These are phyloP conservation scores for Cynopterus brachyotis DNA, from an alignment of 2,113 vertebrate genomes.

Conservation along the genomic window DNA sequence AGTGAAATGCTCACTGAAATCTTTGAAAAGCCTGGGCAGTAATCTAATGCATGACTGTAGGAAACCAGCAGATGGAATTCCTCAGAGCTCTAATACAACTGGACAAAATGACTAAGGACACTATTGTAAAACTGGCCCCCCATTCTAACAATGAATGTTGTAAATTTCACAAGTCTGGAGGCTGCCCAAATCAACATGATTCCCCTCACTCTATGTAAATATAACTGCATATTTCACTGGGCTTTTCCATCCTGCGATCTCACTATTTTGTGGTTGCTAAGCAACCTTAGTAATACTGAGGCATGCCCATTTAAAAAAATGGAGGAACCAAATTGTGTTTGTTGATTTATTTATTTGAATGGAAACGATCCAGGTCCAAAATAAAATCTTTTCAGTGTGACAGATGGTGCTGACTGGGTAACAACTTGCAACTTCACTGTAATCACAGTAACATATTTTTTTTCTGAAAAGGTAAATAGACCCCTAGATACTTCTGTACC, in stretches of 20 bases:
- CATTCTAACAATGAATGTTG: conserved; percentile 47
- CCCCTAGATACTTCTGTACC: not conserved
- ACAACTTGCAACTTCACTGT: conserved; percentile 16
- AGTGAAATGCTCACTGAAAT: conserved; percentile 52
- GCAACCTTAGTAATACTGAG: conserved; percentile 66
- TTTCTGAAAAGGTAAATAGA: conserved; percentile 25
- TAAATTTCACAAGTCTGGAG: conserved; percentile 54
- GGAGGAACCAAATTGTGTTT: conserved; percentile 37
- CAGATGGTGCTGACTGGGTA: not conserved
- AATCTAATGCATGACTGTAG: conserved; percentile 12
- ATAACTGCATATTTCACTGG: conserved; percentile 46
- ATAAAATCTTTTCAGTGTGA: conserved; percentile 57
- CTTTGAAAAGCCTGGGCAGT: conserved; percentile 24
- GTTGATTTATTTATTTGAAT: conserved; percentile 72
- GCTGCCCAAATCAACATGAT: conserved; percentile 32
- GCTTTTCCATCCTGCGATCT: conserved; percentile 51
- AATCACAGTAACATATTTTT: conserved; percentile 9
- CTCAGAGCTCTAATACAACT: not conserved
- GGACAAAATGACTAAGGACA: conserved; percentile 21
- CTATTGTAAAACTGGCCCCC: conserved; percentile 12
- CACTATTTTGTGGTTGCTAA: conserved; percentile 72
- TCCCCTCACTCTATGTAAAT: conserved; percentile 65
- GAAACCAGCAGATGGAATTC: conserved; percentile 36
- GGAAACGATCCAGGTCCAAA: conserved; percentile 61
- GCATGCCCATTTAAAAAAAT: conserved; percentile 40